Conservation (phyloP, 2,797 vertebrate genomes). For the Enteromius radiatus region DNA sequence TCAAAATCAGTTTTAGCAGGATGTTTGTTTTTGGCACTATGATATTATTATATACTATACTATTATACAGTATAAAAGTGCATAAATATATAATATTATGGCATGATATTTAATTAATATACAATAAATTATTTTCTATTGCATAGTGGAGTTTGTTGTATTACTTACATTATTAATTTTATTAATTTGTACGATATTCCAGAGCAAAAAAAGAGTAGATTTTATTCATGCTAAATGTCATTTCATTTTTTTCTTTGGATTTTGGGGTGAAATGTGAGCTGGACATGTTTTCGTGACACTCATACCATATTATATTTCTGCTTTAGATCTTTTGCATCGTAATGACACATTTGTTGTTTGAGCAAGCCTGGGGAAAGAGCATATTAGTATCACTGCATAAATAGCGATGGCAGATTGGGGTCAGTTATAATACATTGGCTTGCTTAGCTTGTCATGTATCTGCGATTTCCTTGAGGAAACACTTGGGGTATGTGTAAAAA, state of each 20-base stretch:
- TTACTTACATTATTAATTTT: too few species aligned
- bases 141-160: neutral
- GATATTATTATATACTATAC: neutral
- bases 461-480: slow-evolving; percentile 30
- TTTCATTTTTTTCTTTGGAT: neutral
- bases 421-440: slow-evolving; percentile 41
- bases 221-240: neutral
- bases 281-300: neutral
- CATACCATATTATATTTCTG: neutral
- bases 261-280: neutral
- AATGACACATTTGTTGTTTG: slow-evolving; percentile 22
- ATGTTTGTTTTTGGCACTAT: neutral
- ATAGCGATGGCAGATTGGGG: slow-evolving; percentile 44
- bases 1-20: neutral
- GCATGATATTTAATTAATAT: neutral
- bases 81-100: neutral
- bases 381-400: slow-evolving; percentile 37
- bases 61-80: too few species aligned
- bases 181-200: neutral
- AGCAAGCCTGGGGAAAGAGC: neutral
- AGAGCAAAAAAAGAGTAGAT: neutral
- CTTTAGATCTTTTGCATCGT: slow-evolving; percentile 7
- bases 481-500: slow-evolving; percentile 6
- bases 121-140: neutral
- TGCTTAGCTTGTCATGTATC: slow-evolving; percentile 30